Base-by-base conservation (phyloP, 2,113 vertebrate genomes). In the Calypte anna region DNA sequence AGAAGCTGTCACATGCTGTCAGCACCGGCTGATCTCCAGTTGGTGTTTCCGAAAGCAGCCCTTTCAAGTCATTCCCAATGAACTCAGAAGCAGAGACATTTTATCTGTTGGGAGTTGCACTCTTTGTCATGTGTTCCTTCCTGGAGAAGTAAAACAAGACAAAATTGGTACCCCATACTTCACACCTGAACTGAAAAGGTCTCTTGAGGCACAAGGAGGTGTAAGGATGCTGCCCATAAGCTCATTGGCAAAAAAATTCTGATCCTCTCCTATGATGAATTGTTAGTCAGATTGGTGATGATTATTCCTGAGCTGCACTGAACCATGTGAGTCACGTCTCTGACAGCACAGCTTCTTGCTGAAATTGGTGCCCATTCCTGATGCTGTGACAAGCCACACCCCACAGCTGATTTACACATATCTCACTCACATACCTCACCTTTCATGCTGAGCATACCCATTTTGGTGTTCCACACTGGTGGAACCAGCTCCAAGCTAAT, bases 1-100 rank as follows among this genome's bases (percentile, higher is more conserved):
- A 82, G 54, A 85, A 66, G 27, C 14, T 91, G 85, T 90, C 93
- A 90, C 63, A 73, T 19, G n/a, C 70, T 88, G 75, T 95, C 91
- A 94, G 74, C 78, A 66, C 85, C 11, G 4, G 55, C 62, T 85
- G 70, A 86, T 90, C 54, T 84, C 77, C 70, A 66, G 63, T 33
- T 91, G 54, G 27, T 91, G 70, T 73, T 96, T 88, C 75, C 12
- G 7, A 93, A n/a, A 90, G 46, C 75, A 93, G 67, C 13, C 40
- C 72, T 91, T 91, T 85, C 51, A 68, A 91, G 62, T 73, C 50
- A 73, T 48, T 79, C 27, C 31, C 4, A 0, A 53, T 33, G 58
- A 93, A 82, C 7, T 51, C 66, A 27, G 48, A 70, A 38, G 31
- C 46, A 86, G 28, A 85, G 33, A 79, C 4, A 51, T 36, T 85